Evolutionary conservation across 2,797 vertebrate species (phyloP).

Genomic region (Chaenodraco wilsoni): DNA sequence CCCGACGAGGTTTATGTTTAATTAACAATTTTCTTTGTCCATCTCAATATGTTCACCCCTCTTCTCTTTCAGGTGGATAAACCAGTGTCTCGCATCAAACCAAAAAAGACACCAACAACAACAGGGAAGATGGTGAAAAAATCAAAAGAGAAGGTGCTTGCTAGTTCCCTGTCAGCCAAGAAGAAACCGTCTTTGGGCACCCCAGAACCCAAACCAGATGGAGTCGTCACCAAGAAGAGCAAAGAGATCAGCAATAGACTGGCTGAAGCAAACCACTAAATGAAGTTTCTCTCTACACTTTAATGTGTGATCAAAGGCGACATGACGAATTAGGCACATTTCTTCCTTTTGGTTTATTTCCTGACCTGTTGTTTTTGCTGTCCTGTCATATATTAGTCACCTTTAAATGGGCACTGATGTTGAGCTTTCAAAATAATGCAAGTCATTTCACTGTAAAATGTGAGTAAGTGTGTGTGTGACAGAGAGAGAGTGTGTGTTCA

Average conservation of each 20-base stretch:
- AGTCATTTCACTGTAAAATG: slow-evolving; percentile 57
- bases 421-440: slow-evolving; percentile 69
- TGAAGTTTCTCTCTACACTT: slow-evolving; percentile 58
- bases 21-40: not conserved
- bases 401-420: slow-evolving; percentile 59
- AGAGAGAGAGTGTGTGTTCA: slow-evolving; percentile 8
- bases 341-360: slow-evolving; percentile 77
- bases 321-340: slow-evolving; percentile 85
- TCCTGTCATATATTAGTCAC: slow-evolving; percentile 54
- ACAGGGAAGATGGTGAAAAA: slow-evolving; percentile 90
- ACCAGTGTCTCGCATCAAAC: slow-evolving; percentile 90
- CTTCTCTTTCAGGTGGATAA: slow-evolving; percentile 88
- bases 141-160: slow-evolving; percentile 92
- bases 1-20: not conserved
- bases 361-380: slow-evolving; percentile 57
- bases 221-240: slow-evolving; percentile 93
- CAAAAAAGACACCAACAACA: slow-evolving; percentile 93
- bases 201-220: slow-evolving; percentile 84
- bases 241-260: slow-evolving; percentile 99
- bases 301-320: slow-evolving; percentile 74
- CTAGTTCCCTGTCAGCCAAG: slow-evolving; percentile 89
- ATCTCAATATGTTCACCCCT: slow-evolving; percentile 8
- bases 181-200: slow-evolving; percentile 87
- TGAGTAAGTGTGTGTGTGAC: slow-evolving; percentile 22
- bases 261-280: slow-evolving; percentile 97